Evolutionary conservation across 2,797 vertebrate species (phyloP).

Genomic region (Karalla daura): DNA sequence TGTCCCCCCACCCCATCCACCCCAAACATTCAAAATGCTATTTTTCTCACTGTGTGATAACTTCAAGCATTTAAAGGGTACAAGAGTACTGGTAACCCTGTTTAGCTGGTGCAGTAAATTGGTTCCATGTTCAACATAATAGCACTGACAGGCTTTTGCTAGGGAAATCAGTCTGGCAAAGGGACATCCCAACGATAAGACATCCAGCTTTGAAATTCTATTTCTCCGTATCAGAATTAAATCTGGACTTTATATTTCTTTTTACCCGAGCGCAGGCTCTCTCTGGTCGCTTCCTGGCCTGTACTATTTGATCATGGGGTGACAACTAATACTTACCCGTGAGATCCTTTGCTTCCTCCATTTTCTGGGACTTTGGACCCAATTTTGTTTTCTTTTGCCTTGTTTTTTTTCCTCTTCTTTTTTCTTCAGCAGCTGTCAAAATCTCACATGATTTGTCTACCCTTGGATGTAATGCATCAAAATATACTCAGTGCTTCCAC

Average conservation of each 20-base stretch:
- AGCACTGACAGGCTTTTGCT: slow-evolving; percentile 99
- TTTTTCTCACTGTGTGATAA: slow-evolving; percentile 91
- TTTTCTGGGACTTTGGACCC: slow-evolving; percentile 75
- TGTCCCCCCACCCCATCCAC: slow-evolving; percentile 67
- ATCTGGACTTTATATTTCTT: slow-evolving; percentile 99
- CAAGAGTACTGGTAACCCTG: slow-evolving; percentile 93
- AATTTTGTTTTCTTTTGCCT: slow-evolving; percentile 63
- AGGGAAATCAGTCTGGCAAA: slow-evolving; percentile 99
- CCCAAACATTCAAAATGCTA: slow-evolving; percentile 95
- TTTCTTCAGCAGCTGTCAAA: slow-evolving; percentile 87
- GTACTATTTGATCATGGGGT: slow-evolving; percentile 91
- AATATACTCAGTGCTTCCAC: slow-evolving; percentile 38
- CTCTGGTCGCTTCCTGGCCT: slow-evolving; percentile 85
- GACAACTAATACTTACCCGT: slow-evolving; percentile 93
- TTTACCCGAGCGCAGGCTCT: slow-evolving; percentile 87
- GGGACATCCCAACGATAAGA: slow-evolving; percentile 98
- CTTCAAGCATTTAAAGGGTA: slow-evolving; percentile 97
- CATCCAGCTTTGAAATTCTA: slow-evolving; percentile 99
- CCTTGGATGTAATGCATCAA: slow-evolving; percentile 61
- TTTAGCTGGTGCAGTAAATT: slow-evolving; percentile 99
- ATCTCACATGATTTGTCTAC: slow-evolving; percentile 83
- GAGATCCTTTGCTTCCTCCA: slow-evolving; percentile 83
- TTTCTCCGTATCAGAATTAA: slow-evolving; percentile 99
- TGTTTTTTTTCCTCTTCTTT: slow-evolving; percentile 61
- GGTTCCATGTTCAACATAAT: slow-evolving; percentile 99